These are phyloP conservation scores for Bellardia bayeri DNA, from an alignment of 2,888 invertebrate genomes.

Conservation along the genomic window DNA sequence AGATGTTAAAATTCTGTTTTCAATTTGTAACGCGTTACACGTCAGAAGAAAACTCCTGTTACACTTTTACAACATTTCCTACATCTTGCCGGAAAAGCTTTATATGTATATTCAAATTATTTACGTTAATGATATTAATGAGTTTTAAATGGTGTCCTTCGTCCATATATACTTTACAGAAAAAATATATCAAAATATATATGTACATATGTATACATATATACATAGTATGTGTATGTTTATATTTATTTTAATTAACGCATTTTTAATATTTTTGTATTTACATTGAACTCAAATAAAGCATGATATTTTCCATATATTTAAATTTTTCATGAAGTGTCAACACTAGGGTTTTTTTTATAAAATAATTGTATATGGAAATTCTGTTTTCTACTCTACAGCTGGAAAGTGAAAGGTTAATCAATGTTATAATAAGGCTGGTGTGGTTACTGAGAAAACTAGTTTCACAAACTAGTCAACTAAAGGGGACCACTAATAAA, in stretches of 20 bases:
- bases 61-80: not conserved
- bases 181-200: not conserved
- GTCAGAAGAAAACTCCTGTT: not conserved
- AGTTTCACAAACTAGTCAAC: too few species aligned
- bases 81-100: not conserved
- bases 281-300: slow-evolving; percentile 44
- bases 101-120: not conserved
- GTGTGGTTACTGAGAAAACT: too few species aligned
- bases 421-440: too few species aligned
- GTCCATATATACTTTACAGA: not conserved
- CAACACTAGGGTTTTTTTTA: slow-evolving; percentile 52
- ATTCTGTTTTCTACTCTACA: not conserved
- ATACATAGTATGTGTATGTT: not conserved
- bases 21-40: not conserved
- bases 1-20: not conserved
- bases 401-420: not conserved
- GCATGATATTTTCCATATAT: slow-evolving; percentile 34
- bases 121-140: slow-evolving; percentile 7
- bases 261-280: slow-evolving; percentile 33
- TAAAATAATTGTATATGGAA: not conserved
- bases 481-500: too few species aligned
- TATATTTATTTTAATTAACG: slow-evolving; percentile 51
- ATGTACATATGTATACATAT: not conserved
- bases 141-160: slow-evolving; percentile 20
- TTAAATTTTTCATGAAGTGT: slow-evolving; percentile 30